Conservation (phyloP, 92 coral and sea anemone genomes). For the Chrysogorgia sp. region DNA sequence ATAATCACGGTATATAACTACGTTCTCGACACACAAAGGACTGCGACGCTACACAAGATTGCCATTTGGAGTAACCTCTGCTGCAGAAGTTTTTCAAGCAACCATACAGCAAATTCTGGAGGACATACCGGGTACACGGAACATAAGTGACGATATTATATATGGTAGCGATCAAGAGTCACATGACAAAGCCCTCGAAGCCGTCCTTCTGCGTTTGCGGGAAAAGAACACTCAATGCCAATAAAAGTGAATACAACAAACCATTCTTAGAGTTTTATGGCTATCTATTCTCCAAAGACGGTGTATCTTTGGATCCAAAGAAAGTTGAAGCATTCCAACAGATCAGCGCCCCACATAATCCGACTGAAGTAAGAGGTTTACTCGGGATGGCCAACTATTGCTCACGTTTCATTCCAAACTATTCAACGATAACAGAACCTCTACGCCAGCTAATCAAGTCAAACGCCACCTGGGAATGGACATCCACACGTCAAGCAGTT, state of each 20-base stretch:
- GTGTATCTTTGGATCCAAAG: conserved; percentile 59
- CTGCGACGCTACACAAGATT: conserved; percentile 15
- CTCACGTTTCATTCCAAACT: conserved; percentile 51
- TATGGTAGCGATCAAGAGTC: conserved; percentile 8
- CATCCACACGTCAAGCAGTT: conserved; percentile 19
- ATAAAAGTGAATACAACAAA: conserved; percentile 52
- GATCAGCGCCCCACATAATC: conserved; percentile 53
- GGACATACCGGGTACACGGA: conserved; percentile 14
- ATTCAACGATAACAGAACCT: conserved; percentile 33
- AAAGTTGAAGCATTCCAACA: conserved; percentile 55
- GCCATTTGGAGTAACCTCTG: conserved; percentile 7
- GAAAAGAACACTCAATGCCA: conserved; percentile 34
- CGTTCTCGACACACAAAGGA: too few species aligned
- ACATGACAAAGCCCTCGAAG: conserved; percentile 23
- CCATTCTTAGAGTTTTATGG: conserved; percentile 60
- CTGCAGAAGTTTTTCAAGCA: conserved; percentile 9
- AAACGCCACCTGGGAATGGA: conserved; percentile 43
- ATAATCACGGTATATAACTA: conserved; percentile 46
- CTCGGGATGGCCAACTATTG: conserved; percentile 63
- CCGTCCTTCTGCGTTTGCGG: conserved; percentile 36
- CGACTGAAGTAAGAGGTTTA: conserved; percentile 50
- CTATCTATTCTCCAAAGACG: conserved; percentile 54
- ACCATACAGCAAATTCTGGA: neutral
- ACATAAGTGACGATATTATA: conserved; percentile 13
- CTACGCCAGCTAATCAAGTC: conserved; percentile 43